phyloP scores from a whole-genome alignment of 2,888 invertebrate genomes.

The Holacanthella duospinosa region DNA sequence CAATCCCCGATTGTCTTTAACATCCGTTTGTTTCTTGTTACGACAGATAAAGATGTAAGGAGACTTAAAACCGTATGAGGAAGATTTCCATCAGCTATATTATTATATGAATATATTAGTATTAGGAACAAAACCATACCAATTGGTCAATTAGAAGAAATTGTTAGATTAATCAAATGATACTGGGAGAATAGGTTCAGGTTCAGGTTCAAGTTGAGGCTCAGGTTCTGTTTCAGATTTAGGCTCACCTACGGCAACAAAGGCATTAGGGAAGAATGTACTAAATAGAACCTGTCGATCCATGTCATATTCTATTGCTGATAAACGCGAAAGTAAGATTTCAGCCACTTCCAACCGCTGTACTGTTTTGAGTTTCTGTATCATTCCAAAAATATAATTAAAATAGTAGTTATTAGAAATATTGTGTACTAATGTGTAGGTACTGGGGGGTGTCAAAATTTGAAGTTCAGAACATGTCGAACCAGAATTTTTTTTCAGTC shows the following conservation, averaged over 20 bases:
- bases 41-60: conserved; percentile 4
- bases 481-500: no score
- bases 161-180: background rate
- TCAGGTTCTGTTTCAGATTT: no score
- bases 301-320: background rate
- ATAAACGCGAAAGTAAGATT: background rate
- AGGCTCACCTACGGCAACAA: background rate
- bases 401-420: no score
- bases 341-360: conserved; percentile 9
- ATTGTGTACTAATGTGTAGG: no score
- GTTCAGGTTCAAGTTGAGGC: no score
- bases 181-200: background rate
- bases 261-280: conserved; percentile 1
- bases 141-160: background rate
- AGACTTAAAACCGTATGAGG: conserved; percentile 1
- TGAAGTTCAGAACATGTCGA: no score
- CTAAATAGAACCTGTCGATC: conserved; percentile 5
- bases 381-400: no score
- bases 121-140: background rate
- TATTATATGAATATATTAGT: background rate
- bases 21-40: background rate
- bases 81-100: conserved; percentile 6
- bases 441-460: no score
- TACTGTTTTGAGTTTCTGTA: background rate
- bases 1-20: background rate